phyloP scores from a whole-genome alignment of 2,888 invertebrate species.

The Oegoconia quadripuncta region DNA sequence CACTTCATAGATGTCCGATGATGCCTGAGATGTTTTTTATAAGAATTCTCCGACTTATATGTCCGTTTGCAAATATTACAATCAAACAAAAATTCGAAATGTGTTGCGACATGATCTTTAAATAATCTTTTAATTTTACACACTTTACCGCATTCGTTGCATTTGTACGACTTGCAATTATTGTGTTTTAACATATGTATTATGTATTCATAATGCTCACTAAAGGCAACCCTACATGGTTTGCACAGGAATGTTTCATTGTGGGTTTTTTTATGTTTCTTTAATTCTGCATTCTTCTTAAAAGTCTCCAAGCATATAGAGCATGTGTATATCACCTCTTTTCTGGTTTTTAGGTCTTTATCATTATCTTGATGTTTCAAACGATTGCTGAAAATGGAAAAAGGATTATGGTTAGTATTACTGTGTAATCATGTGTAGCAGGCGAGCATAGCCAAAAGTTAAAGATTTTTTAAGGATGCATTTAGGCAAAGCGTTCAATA shows the following conservation, averaged over 20 bases:
- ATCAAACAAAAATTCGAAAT: neutral
- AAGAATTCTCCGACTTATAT: neutral
- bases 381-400: too few relatives aligned
- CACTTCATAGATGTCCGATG: neutral
- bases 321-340: too few relatives aligned
- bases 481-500: too few relatives aligned
- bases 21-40: neutral
- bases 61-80: neutral
- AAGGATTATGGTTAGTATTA: too few relatives aligned
- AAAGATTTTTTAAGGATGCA: too few relatives aligned
- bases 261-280: conserved; percentile 29
- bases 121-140: neutral
- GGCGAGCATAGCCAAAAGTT: too few relatives aligned
- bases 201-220: conserved; percentile 25
- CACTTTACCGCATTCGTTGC: neutral
- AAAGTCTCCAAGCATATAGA: neutral
- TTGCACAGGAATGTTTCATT: conserved; percentile 24
- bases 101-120: neutral
- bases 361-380: too few relatives aligned
- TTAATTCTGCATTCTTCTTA: conserved; percentile 24
- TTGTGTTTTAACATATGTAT: neutral
- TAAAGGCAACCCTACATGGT: conserved; percentile 29
- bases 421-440: too few relatives aligned
- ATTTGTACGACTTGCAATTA: neutral
- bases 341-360: too few relatives aligned